Percentiles rank a stretch among this genome's conserved stretches.
Conservation (phyloP, 2,888 invertebrate species). For the Tridacna crocea region DNA sequence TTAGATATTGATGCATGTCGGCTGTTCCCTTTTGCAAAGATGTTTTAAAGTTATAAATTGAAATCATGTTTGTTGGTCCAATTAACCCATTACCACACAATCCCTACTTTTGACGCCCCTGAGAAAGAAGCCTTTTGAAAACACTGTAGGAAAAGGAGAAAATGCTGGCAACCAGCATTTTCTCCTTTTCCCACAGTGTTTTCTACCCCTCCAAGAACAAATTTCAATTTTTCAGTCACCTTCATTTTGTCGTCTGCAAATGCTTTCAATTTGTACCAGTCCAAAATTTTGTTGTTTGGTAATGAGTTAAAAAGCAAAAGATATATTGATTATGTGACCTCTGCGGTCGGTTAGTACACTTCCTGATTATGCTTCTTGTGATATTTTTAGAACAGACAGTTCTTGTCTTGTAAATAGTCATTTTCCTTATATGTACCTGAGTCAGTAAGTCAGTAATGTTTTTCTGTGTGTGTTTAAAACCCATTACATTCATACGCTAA, state of each 20-base stretch:
- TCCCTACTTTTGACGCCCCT: too few relatives aligned
- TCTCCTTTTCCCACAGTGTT: constrained; percentile 3
- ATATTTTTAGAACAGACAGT: constrained; percentile 39
- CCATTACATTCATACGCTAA: too few relatives aligned
- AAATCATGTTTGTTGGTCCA: too few relatives aligned
- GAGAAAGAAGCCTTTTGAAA: background rate
- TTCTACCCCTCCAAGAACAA: background rate
- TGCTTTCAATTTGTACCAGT: background rate
- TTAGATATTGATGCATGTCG: too few relatives aligned
- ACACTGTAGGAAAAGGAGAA: background rate
- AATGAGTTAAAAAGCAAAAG: background rate
- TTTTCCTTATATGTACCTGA: too few relatives aligned
- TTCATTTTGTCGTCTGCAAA: background rate
- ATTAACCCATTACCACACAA: too few relatives aligned
- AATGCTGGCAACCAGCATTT: background rate
- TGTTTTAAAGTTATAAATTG: too few relatives aligned
- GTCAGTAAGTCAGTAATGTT: too few relatives aligned
- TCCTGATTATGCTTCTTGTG: constrained; percentile 35
- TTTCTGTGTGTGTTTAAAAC: too few relatives aligned
- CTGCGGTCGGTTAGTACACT: constrained; percentile 12
- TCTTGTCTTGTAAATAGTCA: background rate
- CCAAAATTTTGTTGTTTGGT: background rate
- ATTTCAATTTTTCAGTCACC: too few relatives aligned
- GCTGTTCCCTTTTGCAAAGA: too few relatives aligned
- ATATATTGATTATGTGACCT: background rate